Evolutionary conservation across 2,797 vertebrate species (phyloP).

Genomic region (Decapterus maruadsi): DNA sequence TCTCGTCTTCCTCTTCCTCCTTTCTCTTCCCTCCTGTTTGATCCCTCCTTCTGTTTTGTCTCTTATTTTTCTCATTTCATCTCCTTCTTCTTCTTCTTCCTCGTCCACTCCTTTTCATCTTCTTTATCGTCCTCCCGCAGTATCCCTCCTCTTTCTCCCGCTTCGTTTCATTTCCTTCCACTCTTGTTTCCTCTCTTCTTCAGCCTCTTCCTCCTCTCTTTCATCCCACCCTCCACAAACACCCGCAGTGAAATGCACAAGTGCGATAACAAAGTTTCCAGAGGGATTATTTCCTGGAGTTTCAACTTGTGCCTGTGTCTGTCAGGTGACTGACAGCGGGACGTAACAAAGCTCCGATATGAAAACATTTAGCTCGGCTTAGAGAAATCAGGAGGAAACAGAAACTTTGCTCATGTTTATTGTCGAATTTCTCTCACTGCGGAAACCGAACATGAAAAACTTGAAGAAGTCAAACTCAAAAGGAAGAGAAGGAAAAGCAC

Average conservation of each 20-base stretch:
- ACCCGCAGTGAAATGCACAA: conserved; percentile 12
- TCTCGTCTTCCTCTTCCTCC: not conserved
- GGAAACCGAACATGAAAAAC: conserved; percentile 10
- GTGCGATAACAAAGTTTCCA: conserved; percentile 52
- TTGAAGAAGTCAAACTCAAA: not conserved
- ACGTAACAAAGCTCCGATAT: conserved; percentile 34
- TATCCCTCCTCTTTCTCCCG: not conserved
- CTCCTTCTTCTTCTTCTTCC: not conserved
- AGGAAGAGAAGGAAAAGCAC: not conserved
- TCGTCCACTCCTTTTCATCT: not conserved
- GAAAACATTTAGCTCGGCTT: conserved; percentile 45
- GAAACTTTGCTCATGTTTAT: conserved; percentile 56
- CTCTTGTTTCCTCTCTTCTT: not conserved
- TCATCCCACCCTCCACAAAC: conserved; percentile 44
- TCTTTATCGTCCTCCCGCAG: not conserved
- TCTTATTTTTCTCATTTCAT: not conserved
- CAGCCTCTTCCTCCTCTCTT: conserved; percentile 11
- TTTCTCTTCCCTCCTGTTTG: not conserved
- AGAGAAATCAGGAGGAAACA: conserved; percentile 54
- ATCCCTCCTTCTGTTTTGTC: not conserved
- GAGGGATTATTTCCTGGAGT: conserved; percentile 57
- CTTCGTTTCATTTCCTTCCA: not conserved
- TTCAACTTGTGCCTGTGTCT: conserved; percentile 31
- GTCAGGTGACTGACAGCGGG: conserved; percentile 63
- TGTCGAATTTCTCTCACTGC: conserved; percentile 57